These are phyloP conservation scores for Isichthys henryi DNA, from an alignment of 2,113 vertebrate genomes.

Conservation along the genomic window DNA sequence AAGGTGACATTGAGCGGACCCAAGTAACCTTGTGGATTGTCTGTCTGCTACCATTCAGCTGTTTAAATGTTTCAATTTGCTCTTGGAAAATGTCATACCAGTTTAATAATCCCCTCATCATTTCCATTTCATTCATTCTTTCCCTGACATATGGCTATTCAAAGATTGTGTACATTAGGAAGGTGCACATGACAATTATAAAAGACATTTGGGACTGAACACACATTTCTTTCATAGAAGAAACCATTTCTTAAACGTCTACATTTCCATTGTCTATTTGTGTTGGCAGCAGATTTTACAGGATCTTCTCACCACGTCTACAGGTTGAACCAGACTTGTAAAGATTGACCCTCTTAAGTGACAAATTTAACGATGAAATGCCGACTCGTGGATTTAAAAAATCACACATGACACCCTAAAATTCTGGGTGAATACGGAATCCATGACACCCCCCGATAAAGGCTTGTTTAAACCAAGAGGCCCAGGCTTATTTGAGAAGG, in stretches of 20 bases:
- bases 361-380: not conserved
- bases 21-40: not conserved
- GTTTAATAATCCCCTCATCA: not conserved
- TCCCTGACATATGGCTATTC: not conserved
- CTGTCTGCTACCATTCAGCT: not conserved
- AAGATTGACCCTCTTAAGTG: not conserved
- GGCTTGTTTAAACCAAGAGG: not conserved
- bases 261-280: not conserved
- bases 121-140: not conserved
- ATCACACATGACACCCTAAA: not conserved
- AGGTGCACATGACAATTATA: not conserved
- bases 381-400: not conserved
- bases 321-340: not conserved
- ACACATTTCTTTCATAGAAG: not conserved
- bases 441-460: not conserved
- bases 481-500: not conserved
- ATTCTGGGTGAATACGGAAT: not conserved
- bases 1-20: constrained; percentile 17
- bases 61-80: not conserved
- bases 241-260: not conserved
- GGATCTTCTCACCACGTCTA: not conserved
- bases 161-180: not conserved
- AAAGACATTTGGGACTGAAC: not conserved
- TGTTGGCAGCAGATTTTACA: not conserved
- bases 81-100: not conserved